Evolutionary conservation across 2,113 vertebrate species (phyloP), one percentile per base, ranked within the genome.

Genomic region (Arvicanthis niloticus): DNA sequence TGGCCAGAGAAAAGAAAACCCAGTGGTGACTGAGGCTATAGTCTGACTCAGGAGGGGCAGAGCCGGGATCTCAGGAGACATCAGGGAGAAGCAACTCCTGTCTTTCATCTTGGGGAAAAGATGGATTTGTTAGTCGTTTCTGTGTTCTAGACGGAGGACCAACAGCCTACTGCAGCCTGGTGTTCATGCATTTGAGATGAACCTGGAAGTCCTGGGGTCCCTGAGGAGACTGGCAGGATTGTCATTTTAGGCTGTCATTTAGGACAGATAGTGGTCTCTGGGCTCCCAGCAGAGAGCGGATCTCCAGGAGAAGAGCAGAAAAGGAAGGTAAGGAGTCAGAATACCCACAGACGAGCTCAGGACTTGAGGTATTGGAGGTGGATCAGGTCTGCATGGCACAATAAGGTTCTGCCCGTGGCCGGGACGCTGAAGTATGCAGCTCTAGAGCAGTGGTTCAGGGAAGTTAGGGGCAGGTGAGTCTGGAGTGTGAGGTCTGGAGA

Each of bases 291-390:
- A 58, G 76, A 68, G 22, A 84, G 0, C 1, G 0, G 5, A 31
- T 91, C 45, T 8, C 81, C n/a, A 26, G 84, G 48, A 53, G 56
- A 60, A 97, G 31, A 31, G 19, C 48, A 40, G 29, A 51, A 51
- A 91, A 81, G 89, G 78, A 86, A 76, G n/a, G 24, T 48, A 77
- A 42, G 62, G 45, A 93, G 21, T 73, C 70, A 91, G 60, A 34
- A 58, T 16, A 87, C 75, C 92, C 68, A 16, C 45, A 42, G 87
- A 65, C 11, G 11, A 21, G 4, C 7, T 37, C n/a, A 26, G 70
- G 78, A 3, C 8, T 56, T 21, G 56, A 62, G 68, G 45, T 72
- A 84, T 95, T 51, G 65, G n/a, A 81, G 51, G 73, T 37, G 6
- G 31, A 48, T 45, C 24, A 37, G 42, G 29, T 85, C 42, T 77